These are phyloP conservation scores for Rostratula benghalensis DNA, from an alignment of 2,113 vertebrate genomes.

Conservation along the genomic window DNA sequence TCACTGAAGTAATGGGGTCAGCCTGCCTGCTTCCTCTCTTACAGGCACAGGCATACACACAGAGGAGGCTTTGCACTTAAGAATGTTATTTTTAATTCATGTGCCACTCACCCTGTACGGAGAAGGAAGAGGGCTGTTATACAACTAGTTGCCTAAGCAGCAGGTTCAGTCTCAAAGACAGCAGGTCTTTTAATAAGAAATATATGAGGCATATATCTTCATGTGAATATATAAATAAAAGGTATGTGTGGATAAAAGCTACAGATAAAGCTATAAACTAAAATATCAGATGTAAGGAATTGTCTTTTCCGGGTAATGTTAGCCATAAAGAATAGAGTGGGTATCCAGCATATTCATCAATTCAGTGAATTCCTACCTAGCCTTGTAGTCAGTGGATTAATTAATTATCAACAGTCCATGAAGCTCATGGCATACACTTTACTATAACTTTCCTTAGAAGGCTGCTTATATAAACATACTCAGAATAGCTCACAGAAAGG, in stretches of 20 bases:
- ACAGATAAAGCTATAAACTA: background rate
- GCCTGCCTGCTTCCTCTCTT: background rate
- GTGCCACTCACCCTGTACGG: background rate
- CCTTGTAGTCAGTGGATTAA: background rate
- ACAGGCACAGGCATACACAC: background rate
- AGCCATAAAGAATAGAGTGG: background rate
- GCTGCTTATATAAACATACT: background rate
- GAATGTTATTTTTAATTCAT: constrained; percentile 53
- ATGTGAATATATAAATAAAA: background rate
- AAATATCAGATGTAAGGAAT: background rate
- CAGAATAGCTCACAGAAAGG: background rate
- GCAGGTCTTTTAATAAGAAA: background rate
- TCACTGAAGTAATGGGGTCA: constrained; percentile 16
- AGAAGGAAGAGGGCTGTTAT: background rate
- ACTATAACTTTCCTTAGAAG: background rate
- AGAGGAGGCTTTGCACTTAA: constrained; percentile 13
- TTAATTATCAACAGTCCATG: background rate
- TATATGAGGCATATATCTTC: background rate
- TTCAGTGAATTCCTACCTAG: background rate
- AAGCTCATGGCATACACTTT: background rate
- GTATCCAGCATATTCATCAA: background rate
- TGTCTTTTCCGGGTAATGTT: background rate
- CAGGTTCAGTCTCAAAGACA: background rate
- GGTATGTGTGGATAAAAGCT: background rate
- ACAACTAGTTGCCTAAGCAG: background rate